Percentiles rank a stretch among this genome's conserved stretches.
Conservation (phyloP, 2,888 invertebrate genomes). For the Tachina grossa region DNA sequence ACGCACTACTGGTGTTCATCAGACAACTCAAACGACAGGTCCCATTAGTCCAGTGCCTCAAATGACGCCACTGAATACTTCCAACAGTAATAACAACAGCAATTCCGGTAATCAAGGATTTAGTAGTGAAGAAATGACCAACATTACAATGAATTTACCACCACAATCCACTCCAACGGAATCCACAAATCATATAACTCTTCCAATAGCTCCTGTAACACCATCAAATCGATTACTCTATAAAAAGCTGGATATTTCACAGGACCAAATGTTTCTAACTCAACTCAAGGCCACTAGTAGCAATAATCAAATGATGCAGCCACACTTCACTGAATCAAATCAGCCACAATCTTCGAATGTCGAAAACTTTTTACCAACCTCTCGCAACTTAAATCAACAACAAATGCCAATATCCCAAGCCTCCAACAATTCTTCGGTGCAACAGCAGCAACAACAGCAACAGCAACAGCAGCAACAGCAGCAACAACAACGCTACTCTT, state of each 20-base stretch:
- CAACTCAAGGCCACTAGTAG: conserved; percentile 49
- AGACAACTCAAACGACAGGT: conserved; percentile 83
- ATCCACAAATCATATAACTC: conserved; percentile 46
- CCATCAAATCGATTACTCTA: conserved; percentile 50
- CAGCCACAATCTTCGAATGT: conserved; percentile 43
- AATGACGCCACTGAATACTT: conserved; percentile 56
- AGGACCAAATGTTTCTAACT: conserved; percentile 61
- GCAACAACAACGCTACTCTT: conserved; percentile 73
- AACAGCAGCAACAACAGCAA: conserved; percentile 63
- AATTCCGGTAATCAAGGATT: conserved; percentile 70
- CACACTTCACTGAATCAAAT: conserved; percentile 49
- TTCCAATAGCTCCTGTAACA: conserved; percentile 30
- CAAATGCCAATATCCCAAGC: conserved; percentile 48
- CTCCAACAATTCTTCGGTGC: conserved; percentile 48
- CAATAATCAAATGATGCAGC: conserved; percentile 59
- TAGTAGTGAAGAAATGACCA: conserved; percentile 53
- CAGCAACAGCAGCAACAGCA: conserved; percentile 45
- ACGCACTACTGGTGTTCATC: conserved; percentile 82
- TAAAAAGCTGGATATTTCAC: conserved; percentile 60
- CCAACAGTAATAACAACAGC: conserved; percentile 65
- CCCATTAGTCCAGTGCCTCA: conserved; percentile 82
- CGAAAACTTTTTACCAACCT: conserved; percentile 37
- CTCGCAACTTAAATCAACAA: conserved; percentile 63
- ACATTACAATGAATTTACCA: conserved; percentile 56
- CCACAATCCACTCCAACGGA: conserved; percentile 57